Evolutionary conservation across 2,888 invertebrate genomes (phyloP).

Genomic region (Cataglyphis altisquamis): DNA sequence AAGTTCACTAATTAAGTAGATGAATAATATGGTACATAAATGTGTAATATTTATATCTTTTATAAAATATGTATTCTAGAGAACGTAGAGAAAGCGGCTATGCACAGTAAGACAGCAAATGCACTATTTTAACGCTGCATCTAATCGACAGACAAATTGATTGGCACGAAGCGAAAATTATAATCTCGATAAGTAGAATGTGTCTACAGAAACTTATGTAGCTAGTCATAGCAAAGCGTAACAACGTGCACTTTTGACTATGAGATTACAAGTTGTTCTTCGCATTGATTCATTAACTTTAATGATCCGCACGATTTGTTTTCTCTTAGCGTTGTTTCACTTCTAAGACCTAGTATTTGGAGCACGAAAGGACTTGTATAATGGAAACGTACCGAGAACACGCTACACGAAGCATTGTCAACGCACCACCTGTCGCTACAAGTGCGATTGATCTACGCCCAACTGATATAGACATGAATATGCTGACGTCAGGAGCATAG

Average conservation of each 20-base stretch:
- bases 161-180: constrained; percentile 28
- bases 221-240: constrained; percentile 2
- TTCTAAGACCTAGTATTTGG: constrained; percentile 62
- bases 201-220: neutral
- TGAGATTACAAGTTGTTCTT: constrained; percentile 16
- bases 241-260: constrained; percentile 35
- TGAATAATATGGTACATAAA: neutral
- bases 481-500: neutral
- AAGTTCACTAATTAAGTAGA: constrained; percentile 1
- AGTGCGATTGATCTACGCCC: constrained; percentile 59
- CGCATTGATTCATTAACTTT: constrained; percentile 49
- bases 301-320: constrained; percentile 43
- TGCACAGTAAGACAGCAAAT: neutral
- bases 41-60: constrained; percentile 10
- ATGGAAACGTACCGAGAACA: constrained; percentile 72
- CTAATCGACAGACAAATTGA: constrained; percentile 14
- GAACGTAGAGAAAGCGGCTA: constrained; percentile 28
- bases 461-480: constrained; percentile 51
- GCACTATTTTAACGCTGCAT: constrained; percentile 30
- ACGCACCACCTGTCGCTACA: constrained; percentile 56
- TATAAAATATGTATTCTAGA: neutral
- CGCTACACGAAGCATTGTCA: constrained; percentile 56
- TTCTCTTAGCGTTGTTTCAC: constrained; percentile 34
- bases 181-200: constrained; percentile 25
- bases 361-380: constrained; percentile 64